Evolutionary conservation across 2,797 vertebrate genomes (phyloP), one percentile per base, ranked within the genome.

Genomic region (Epinephelus coioides): DNA sequence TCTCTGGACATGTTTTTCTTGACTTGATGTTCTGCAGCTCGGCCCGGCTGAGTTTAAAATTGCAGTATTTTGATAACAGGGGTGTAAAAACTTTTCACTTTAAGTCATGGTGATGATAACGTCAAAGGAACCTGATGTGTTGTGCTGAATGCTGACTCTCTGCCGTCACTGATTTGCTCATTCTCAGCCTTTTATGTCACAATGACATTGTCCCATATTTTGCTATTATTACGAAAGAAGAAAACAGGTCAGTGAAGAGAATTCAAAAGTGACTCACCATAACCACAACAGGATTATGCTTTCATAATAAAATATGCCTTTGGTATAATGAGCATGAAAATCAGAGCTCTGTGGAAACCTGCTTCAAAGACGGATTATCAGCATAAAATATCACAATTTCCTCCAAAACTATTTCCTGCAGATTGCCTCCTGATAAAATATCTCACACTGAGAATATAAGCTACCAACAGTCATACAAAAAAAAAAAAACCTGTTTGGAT

Each of bases 1-100:
- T 88, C 86, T 84, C 21, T 0, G 8, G 15, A 43, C 50, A 69
- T 78, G 54, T 74, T 68, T 68, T 68, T 61, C 44, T 82, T 65
- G 40, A 46, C 14, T 46, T 54, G 43, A 10, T 8, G 2, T 30
- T 19, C 43, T 44, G 64, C 47, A 43, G 64, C 68, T 76, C 55
- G 14, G 30, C 62, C 30, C 3, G 6, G 10, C 57, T 65, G 34
- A 74, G 25, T 85, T 86, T 53, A 59, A 73, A 71, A 73, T 55
- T 21, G 19, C 38, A 76, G 21, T 46, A 44, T 71, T 66, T 63
- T 46, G 62, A 77, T 56, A 55, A 74, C 14, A 2, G 30, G 18
- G 80, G 40, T 10, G 13, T 62, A 53, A 75, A 70, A 83, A 40
- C 15, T 14, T 72, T 75, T 38, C 12, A 69, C 62, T 66, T 65